phyloP scores from a whole-genome alignment of 1,140 invertebrate species.

The Hirudo medicinalis region DNA sequence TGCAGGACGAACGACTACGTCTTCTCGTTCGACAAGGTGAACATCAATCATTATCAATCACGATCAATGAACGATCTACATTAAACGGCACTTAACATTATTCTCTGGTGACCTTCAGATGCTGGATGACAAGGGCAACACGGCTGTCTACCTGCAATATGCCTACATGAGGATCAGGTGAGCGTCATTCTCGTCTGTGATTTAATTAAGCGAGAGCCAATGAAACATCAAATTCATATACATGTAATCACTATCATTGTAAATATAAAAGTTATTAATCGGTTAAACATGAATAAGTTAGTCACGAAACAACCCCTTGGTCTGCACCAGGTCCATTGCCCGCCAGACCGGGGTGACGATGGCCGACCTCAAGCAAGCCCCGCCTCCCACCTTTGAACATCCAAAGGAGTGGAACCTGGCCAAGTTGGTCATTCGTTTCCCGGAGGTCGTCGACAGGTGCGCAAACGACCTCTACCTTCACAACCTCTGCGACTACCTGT shows the following conservation, averaged over 20 bases:
- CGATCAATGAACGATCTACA: no score
- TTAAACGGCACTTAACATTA: not conserved
- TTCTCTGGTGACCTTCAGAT: slow-evolving; percentile 50
- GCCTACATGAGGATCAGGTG: slow-evolving; percentile 73
- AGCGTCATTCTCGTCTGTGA: not conserved
- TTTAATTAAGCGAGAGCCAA: not conserved
- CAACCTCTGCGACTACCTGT: slow-evolving; percentile 84
- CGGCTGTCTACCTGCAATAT: slow-evolving; percentile 92
- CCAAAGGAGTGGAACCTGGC: slow-evolving; percentile 88
- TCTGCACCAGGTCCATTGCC: slow-evolving; percentile 50
- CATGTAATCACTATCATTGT: no score
- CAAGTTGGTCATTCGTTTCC: slow-evolving; percentile 63
- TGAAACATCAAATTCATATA: no score
- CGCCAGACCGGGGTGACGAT: slow-evolving; percentile 54
- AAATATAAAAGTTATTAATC: no score
- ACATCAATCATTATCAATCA: no score
- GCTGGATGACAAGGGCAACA: slow-evolving; percentile 97
- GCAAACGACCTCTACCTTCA: slow-evolving; percentile 73
- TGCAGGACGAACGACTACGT: slow-evolving; percentile 88
- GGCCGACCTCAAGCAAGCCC: slow-evolving; percentile 21
- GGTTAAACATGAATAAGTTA: no score
- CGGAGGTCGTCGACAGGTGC: slow-evolving; percentile 72
- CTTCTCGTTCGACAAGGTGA: slow-evolving; percentile 88
- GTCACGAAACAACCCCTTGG: not conserved
- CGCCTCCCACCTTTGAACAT: slow-evolving; percentile 52